phyloP scores from a whole-genome alignment of 2,113 vertebrate species.

The Cyprinodon tularosa region DNA sequence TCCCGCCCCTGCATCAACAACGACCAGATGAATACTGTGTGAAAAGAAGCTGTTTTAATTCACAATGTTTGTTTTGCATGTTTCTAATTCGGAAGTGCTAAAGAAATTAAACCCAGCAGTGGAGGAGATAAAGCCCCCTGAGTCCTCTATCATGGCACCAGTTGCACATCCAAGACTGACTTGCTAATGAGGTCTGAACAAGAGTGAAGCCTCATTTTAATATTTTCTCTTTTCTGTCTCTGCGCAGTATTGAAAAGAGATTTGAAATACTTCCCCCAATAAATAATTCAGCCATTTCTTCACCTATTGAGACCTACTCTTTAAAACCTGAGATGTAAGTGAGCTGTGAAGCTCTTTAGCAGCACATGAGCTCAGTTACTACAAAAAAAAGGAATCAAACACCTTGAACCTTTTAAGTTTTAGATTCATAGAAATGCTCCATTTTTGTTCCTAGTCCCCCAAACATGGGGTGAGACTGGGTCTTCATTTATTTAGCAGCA shows the following conservation, averaged over 20 bases:
- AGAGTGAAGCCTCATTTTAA: not conserved
- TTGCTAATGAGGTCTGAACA: conserved; percentile 37
- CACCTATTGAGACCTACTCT: conserved; percentile 36
- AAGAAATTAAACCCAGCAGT: conserved; percentile 34
- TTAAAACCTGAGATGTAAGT: conserved; percentile 25
- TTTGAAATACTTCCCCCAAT: conserved; percentile 29
- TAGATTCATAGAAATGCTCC: not conserved
- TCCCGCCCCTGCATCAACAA: conserved; percentile 13
- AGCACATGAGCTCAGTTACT: not conserved
- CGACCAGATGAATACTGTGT: not conserved
- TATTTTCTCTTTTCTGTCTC: not conserved
- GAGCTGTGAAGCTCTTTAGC: not conserved
- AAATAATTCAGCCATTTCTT: conserved; percentile 59
- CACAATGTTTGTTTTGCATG: conserved; percentile 8
- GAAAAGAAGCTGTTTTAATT: conserved; percentile 12
- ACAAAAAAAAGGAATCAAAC: conserved; percentile 13
- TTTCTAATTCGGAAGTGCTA: conserved; percentile 4
- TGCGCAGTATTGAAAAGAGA: conserved; percentile 24
- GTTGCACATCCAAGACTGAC: conserved; percentile 20
- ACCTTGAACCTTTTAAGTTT: not conserved
- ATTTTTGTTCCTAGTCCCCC: not conserved
- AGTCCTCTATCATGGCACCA: conserved; percentile 27
- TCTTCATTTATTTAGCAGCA: not conserved
- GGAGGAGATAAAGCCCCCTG: conserved; percentile 12
- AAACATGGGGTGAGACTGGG: not conserved